Evolutionary conservation across 2,888 invertebrate species (phyloP).

Genomic region (Protonemura montana): DNA sequence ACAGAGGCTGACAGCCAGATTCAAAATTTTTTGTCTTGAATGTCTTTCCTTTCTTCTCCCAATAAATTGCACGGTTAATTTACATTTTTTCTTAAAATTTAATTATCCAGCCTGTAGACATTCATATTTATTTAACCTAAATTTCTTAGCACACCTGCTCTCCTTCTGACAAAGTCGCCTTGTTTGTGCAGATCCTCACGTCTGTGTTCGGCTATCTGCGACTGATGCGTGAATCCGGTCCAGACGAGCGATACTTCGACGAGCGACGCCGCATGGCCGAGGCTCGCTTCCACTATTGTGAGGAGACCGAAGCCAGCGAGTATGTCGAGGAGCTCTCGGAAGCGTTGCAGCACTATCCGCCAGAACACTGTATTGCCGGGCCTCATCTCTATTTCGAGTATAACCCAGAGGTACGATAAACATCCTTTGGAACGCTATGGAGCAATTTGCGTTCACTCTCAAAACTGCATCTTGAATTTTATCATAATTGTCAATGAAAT

Average conservation of each 20-base stretch:
- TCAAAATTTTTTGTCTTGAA: too few species aligned
- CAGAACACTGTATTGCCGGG: conserved; percentile 58
- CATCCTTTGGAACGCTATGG: too few species aligned
- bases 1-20: too few species aligned
- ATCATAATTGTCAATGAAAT: too few species aligned
- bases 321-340: conserved; percentile 80
- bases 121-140: too few species aligned
- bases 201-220: conserved; percentile 82
- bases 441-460: too few species aligned
- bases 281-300: conserved; percentile 70
- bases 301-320: conserved; percentile 75
- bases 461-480: too few species aligned
- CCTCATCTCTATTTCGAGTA: conserved; percentile 57
- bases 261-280: conserved; percentile 81
- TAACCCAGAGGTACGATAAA: conserved; percentile 55
- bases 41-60: too few species aligned
- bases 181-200: conserved; percentile 70
- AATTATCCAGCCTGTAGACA: too few species aligned
- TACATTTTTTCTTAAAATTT: too few species aligned
- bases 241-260: conserved; percentile 72
- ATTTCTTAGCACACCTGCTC: too few species aligned
- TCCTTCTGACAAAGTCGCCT: background rate
- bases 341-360: conserved; percentile 81
- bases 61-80: too few species aligned
- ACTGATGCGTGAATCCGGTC: conserved; percentile 72